These are phyloP conservation scores for Rhagium mordax DNA, from an alignment of 2,888 invertebrate species.

Conservation along the genomic window DNA sequence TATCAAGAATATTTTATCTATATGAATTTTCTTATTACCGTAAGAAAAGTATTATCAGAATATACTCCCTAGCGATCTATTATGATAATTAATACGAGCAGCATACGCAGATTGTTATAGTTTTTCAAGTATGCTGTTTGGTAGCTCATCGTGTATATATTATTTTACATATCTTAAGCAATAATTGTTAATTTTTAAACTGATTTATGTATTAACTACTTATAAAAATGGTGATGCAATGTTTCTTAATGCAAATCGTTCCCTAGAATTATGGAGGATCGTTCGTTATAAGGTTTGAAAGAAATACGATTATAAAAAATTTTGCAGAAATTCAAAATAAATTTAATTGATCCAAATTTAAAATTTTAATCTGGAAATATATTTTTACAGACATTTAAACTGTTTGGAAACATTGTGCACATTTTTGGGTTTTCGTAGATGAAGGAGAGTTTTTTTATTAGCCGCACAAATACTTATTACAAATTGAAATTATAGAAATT, in stretches of 20 bases:
- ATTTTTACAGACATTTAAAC: neutral
- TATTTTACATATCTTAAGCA: slow-evolving; percentile 26
- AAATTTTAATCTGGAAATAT: neutral
- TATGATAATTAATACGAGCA: slow-evolving; percentile 4
- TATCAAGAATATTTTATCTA: neutral
- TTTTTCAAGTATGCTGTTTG: neutral
- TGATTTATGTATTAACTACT: slow-evolving; percentile 2
- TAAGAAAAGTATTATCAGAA: slow-evolving; percentile 9
- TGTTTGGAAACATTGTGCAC: neutral
- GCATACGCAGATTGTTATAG: slow-evolving; percentile 4
- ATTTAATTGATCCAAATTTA: too few relatives aligned
- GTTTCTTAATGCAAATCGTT: neutral
- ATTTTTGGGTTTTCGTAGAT: neutral
- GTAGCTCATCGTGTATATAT: slow-evolving; percentile 11
- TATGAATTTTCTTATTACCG: neutral
- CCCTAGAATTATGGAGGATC: too few relatives aligned
- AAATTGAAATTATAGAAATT: neutral
- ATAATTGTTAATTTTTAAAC: slow-evolving; percentile 21
- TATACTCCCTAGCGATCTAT: slow-evolving; percentile 17
- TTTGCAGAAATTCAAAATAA: too few relatives aligned
- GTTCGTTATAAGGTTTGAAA: too few relatives aligned
- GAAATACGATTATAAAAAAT: too few relatives aligned
- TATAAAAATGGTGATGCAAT: neutral
- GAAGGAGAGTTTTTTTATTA: neutral
- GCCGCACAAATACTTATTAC: neutral